phyloP scores from a whole-genome alignment of 2,888 invertebrate genomes.

The Cylindroiulus punctatus region DNA sequence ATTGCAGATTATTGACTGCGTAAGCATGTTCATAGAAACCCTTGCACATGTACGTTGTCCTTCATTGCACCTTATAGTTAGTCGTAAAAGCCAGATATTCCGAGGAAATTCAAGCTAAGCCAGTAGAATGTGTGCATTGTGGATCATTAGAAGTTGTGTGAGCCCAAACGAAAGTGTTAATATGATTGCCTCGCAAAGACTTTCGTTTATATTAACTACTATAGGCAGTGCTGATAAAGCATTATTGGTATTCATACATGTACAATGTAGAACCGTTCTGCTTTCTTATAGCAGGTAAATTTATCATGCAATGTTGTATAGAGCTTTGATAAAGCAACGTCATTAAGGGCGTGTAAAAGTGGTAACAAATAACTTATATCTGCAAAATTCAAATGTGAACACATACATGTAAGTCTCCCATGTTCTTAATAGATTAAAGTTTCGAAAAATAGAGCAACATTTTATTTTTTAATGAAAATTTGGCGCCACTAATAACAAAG shows the following conservation, averaged over 20 bases:
- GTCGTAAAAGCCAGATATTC: conserved; percentile 18
- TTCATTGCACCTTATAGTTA: background rate
- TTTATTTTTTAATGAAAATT: too few relatives aligned
- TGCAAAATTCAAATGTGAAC: too few relatives aligned
- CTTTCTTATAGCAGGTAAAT: background rate
- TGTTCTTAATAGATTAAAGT: too few relatives aligned
- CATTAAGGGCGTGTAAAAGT: too few relatives aligned
- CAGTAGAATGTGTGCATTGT: background rate
- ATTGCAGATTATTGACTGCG: background rate
- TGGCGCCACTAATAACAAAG: too few relatives aligned
- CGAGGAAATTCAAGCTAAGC: background rate
- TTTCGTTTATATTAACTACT: background rate
- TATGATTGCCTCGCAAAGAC: background rate
- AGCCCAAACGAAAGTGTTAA: background rate
- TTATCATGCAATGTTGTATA: background rate
- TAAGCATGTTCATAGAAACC: background rate
- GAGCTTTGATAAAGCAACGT: too few relatives aligned
- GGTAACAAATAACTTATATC: too few relatives aligned
- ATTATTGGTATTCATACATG: background rate
- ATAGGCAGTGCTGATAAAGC: too few relatives aligned
- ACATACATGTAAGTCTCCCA: too few relatives aligned
- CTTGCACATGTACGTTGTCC: background rate
- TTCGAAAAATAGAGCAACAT: too few relatives aligned
- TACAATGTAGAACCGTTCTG: background rate
- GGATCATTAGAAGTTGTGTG: background rate